phyloP scores from a whole-genome alignment of 2,797 vertebrate genomes.

The Acanthis flammea region DNA sequence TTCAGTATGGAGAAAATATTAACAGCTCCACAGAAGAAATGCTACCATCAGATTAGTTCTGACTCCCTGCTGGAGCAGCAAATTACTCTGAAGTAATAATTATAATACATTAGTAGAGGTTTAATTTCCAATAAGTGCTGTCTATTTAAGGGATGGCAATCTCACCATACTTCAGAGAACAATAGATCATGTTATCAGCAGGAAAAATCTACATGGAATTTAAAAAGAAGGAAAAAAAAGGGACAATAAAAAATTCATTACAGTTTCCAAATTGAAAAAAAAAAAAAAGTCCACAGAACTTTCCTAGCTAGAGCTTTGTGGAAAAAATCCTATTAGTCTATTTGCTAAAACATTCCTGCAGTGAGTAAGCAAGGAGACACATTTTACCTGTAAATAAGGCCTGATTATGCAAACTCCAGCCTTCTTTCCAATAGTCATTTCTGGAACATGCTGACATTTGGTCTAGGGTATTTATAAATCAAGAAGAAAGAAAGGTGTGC shows the following conservation, averaged over 20 bases:
- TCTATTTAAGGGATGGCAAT: constrained; percentile 74
- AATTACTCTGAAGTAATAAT: constrained; percentile 79
- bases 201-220: constrained; percentile 63
- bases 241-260: constrained; percentile 64
- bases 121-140: constrained; percentile 78
- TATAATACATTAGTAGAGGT: constrained; percentile 76
- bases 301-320: neutral
- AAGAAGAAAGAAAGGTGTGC: neutral
- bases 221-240: constrained; percentile 33
- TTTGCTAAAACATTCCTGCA: neutral
- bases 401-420: neutral
- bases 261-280: constrained; percentile 28
- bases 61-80: constrained; percentile 74
- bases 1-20: constrained; percentile 72
- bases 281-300: neutral
- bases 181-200: constrained; percentile 72
- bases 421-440: neutral
- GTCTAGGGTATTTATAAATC: neutral
- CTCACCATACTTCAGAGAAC: constrained; percentile 62
- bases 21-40: constrained; percentile 64
- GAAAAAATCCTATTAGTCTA: neutral
- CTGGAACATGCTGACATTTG: neutral
- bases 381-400: neutral
- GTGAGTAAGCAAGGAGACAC: neutral
- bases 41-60: constrained; percentile 68